Evolutionary conservation across 1,140 invertebrate genomes (phyloP).

Genomic region (Drosophila obscura): DNA sequence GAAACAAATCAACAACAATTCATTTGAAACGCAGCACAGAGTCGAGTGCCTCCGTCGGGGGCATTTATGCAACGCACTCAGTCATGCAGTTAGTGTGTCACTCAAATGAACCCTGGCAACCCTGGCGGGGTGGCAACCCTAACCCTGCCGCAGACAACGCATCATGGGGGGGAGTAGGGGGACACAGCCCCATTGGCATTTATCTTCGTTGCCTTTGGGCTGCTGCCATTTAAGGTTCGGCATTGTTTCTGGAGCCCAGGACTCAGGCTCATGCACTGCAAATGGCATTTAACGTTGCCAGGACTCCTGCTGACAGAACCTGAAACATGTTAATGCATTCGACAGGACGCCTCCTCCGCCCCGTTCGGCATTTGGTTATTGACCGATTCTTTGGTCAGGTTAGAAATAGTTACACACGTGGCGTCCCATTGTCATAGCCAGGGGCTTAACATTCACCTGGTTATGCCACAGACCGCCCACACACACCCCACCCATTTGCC

Average conservation of each 20-base stretch:
- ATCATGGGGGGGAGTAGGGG: too few species aligned
- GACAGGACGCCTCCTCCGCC: conserved; percentile 8
- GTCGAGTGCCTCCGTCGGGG: conserved; percentile 20
- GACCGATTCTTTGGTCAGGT: conserved; percentile 18
- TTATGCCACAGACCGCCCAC: not conserved
- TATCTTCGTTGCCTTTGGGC: conserved; percentile 62
- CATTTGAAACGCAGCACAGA: conserved; percentile 46
- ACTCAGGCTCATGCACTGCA: conserved; percentile 5
- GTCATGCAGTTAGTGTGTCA: conserved; percentile 74
- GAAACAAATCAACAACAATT: conserved; percentile 79
- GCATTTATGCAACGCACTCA: conserved; percentile 67
- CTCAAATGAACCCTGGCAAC: conserved; percentile 29
- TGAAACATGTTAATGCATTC: conserved; percentile 17
- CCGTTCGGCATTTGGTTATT: conserved; percentile 2
- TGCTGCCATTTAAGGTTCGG: conserved; percentile 5
- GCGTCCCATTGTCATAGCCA: not conserved
- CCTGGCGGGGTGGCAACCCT: conserved; percentile 11
- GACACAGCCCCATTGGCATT: conserved; percentile 63
- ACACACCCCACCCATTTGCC: too few species aligned
- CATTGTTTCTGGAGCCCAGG: conserved; percentile 18
- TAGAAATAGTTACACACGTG: conserved; percentile 14
- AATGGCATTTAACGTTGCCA: conserved; percentile 3
- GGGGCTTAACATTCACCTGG: conserved; percentile 4
- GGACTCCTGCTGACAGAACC: not conserved
- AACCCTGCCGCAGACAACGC: not conserved